These are phyloP conservation scores for Hiodon tergisus DNA, from an alignment of 2,113 vertebrate species.

Conservation along the genomic window DNA sequence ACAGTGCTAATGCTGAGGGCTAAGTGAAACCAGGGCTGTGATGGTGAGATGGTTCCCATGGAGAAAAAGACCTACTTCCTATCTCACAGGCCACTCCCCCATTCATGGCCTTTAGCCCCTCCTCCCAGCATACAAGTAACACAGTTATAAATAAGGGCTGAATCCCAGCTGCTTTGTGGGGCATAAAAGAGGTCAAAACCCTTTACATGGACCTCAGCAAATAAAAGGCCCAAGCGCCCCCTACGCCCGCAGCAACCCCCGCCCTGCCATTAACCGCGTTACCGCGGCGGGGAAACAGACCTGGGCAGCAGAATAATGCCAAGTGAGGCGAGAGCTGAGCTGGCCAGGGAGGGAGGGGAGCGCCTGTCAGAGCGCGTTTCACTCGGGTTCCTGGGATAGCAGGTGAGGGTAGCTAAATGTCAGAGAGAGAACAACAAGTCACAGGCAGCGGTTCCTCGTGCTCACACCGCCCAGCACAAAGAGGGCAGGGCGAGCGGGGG, in stretches of 20 bases:
- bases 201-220: not conserved
- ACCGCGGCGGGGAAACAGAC: not conserved
- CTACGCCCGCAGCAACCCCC: not conserved
- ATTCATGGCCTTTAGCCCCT: not conserved
- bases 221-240: constrained; percentile 5
- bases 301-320: constrained; percentile 12
- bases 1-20: too few species aligned
- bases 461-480: constrained; percentile 29
- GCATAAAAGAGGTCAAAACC: not conserved
- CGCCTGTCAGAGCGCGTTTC: constrained; percentile 51
- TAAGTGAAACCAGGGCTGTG: too few species aligned
- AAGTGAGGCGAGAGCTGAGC: not conserved
- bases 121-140: not conserved
- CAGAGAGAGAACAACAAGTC: constrained; percentile 61
- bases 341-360: constrained; percentile 44
- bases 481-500: not conserved
- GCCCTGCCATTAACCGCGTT: not conserved
- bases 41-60: too few species aligned
- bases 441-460: constrained; percentile 55
- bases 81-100: not conserved
- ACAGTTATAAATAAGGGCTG: not conserved
- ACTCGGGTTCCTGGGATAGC: constrained; percentile 42
- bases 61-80: too few species aligned
- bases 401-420: constrained; percentile 67
- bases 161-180: too few species aligned